Conservation (phyloP, 2,888 invertebrate genomes). For the Agrenia bidenticulata region DNA sequence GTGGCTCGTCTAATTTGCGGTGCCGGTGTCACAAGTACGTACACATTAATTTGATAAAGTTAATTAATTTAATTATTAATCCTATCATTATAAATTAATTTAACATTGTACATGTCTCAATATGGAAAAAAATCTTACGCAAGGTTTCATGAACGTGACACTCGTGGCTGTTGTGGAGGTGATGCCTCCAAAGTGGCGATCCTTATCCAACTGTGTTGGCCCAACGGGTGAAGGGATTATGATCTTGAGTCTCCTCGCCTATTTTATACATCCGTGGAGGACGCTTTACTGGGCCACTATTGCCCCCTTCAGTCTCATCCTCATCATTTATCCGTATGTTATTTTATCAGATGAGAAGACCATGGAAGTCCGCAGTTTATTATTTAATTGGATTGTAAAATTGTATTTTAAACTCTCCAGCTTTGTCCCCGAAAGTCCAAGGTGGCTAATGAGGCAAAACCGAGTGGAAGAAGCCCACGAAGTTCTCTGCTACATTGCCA, state of each 20-base stretch:
- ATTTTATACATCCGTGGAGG: conserved; percentile 35
- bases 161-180: conserved; percentile 37
- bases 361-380: no score
- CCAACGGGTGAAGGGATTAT: conserved; percentile 46
- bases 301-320: conserved; percentile 33
- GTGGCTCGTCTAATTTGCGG: conserved; percentile 41
- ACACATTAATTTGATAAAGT: neutral
- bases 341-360: no score
- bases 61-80: neutral
- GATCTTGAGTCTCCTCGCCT: conserved; percentile 36
- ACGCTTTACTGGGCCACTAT: conserved; percentile 35
- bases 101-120: neutral
- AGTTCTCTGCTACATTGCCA: conserved; percentile 20
- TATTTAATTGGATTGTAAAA: no score
- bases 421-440: conserved; percentile 43
- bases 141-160: conserved; percentile 18
- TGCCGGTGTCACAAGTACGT: conserved; percentile 23
- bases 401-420: neutral
- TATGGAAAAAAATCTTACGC: no score
- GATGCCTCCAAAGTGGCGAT: conserved; percentile 43
- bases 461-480: conserved; percentile 29
- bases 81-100: neutral
- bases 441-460: conserved; percentile 39
- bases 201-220: conserved; percentile 41
- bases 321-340: conserved; percentile 29